Base-by-base conservation (phyloP, 64 coral and sea anemone species). In the Pachyseris speciosa region DNA sequence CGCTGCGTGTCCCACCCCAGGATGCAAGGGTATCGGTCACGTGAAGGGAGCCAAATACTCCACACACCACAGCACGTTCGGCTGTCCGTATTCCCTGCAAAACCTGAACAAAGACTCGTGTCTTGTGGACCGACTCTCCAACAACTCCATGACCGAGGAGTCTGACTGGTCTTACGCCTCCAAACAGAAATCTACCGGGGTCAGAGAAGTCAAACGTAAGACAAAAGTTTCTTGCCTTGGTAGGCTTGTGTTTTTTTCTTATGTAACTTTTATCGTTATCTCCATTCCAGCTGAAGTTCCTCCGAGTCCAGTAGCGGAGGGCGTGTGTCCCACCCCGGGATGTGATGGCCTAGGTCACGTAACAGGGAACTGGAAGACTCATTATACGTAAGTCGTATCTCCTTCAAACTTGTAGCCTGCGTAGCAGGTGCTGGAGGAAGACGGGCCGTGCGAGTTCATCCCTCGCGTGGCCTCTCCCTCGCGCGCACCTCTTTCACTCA, bases 71-170 rank as follows among this genome's bases (percentile, higher is more conserved):
- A 98, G 96, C 67, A 95, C 94, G 25, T 98, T 98, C 69, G 96
- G 96, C 13, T 98, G 96, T 83, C 96, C 96, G 15, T 98, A 98
- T 22, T 98, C 96, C n/a, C 67, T 98, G 24, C 96, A 98, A 50
- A 98, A 98, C 57, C 84, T 98, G 40, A 98, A 95, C 80, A 98
- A 98, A 68, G 96, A 98, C 63, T 98, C 96, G 5, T 98, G 96
- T 65, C 87, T 98, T 17, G 96, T 98, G 37, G 96, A 98, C 64
- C 83, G 96, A 44, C 78, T 98, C 60, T 95, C 96, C 2, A 90
- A 94, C 16, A 98, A 98, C 85, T 98, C 96, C 51, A 98, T 98
- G 96, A 95, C 93, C 0, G 96, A 98, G 47, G 96, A 98, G 37
- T 98, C 96, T 2, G 96, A 98, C 79, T 98, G 96, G 96, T 98